Conservation (phyloP, 2,797 vertebrate genomes). For the Lithobates sylvaticus region DNA sequence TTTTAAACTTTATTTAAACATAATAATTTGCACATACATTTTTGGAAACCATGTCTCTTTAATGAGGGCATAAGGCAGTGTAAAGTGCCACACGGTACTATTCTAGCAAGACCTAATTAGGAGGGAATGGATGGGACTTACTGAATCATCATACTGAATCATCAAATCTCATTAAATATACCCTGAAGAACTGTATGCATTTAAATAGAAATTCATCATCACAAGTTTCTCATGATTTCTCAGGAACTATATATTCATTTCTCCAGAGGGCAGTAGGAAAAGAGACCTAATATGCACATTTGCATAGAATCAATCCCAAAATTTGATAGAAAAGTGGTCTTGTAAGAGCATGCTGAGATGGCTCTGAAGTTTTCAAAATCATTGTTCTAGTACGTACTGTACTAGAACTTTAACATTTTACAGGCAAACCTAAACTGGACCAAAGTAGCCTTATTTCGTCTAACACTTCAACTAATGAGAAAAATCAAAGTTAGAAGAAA, state of each 20-base stretch:
- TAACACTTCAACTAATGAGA: neutral
- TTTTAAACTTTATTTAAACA: neutral
- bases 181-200: constrained; percentile 42
- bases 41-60: neutral
- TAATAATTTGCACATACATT: neutral
- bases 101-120: constrained; percentile 48
- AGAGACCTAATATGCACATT: constrained; percentile 40
- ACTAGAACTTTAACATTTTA: neutral
- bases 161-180: constrained; percentile 56
- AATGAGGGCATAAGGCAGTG: neutral
- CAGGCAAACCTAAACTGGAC: neutral
- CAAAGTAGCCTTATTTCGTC: neutral
- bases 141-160: constrained; percentile 53
- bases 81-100: constrained; percentile 30
- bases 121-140: constrained; percentile 19
- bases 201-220: constrained; percentile 50
- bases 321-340: constrained; percentile 32
- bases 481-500: neutral
- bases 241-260: constrained; percentile 35
- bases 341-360: constrained; percentile 2
- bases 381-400: neutral
- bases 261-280: constrained; percentile 12
- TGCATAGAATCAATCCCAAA: constrained; percentile 24
- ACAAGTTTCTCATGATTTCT: constrained; percentile 28
- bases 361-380: neutral